phyloP scores from a whole-genome alignment of 2,888 invertebrate genomes.

The Oxytorus armatus region DNA sequence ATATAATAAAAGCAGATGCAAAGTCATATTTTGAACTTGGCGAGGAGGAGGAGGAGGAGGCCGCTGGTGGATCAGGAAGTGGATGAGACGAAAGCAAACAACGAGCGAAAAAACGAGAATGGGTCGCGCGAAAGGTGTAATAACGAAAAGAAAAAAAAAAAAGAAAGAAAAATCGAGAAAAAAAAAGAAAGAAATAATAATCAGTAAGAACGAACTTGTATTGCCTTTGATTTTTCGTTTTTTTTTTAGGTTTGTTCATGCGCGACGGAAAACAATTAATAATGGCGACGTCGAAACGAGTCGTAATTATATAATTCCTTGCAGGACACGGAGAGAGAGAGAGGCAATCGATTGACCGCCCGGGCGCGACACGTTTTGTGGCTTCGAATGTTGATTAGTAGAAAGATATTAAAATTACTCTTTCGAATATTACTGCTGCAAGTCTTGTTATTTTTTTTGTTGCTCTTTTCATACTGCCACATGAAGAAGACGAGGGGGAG shows the following conservation, averaged over 20 bases:
- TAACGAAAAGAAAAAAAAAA: conserved; percentile 72
- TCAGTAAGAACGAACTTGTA: conserved; percentile 78
- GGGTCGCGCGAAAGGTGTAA: conserved; percentile 78
- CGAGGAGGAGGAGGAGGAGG: neutral
- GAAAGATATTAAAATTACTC: too few species aligned
- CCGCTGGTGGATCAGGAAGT: conserved; percentile 8
- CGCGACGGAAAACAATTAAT: neutral
- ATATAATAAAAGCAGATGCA: conserved; percentile 12
- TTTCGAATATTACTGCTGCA: too few species aligned
- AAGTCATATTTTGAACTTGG: conserved; percentile 78
- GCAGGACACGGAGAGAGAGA: too few species aligned
- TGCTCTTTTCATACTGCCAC: too few species aligned
- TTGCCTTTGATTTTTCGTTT: neutral
- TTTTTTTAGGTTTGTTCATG: too few species aligned
- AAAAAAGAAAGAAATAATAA: conserved; percentile 70
- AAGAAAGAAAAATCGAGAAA: conserved; percentile 71
- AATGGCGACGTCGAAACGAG: too few species aligned
- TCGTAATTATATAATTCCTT: too few species aligned
- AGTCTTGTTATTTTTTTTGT: too few species aligned
- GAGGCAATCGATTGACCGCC: too few species aligned
- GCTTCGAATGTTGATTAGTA: too few species aligned
- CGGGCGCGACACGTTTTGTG: too few species aligned
- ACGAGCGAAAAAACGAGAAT: conserved; percentile 30
- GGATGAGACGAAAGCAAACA: conserved; percentile 7
- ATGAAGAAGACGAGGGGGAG: too few species aligned